phyloP scores from a whole-genome alignment of 1,140 invertebrate species.

The Orius insidiosus region DNA sequence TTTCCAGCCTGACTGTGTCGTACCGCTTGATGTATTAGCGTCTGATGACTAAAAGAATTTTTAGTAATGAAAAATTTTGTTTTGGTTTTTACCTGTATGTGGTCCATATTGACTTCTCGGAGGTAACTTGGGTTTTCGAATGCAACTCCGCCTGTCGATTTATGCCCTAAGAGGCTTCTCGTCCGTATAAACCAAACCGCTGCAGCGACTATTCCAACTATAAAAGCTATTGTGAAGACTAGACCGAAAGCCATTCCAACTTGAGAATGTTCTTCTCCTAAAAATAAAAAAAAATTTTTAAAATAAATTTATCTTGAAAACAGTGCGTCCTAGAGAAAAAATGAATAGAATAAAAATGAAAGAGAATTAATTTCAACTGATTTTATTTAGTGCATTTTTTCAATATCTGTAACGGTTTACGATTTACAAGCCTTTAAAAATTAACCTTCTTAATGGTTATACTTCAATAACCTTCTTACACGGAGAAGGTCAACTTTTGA shows the following conservation, averaged over 20 bases:
- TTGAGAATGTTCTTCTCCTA: slow-evolving; percentile 27
- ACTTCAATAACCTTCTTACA: too few relatives aligned
- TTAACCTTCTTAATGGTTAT: too few relatives aligned
- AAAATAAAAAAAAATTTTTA: slow-evolving; percentile 18
- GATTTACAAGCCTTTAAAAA: too few relatives aligned
- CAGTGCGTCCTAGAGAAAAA: too few relatives aligned
- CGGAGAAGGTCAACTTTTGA: too few relatives aligned
- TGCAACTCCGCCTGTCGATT: slow-evolving; percentile 44
- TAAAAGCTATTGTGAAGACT: slow-evolving; percentile 43
- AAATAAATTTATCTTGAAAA: too few relatives aligned
- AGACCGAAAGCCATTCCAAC: slow-evolving; percentile 45
- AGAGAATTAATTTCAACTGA: too few relatives aligned
- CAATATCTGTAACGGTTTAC: too few relatives aligned
- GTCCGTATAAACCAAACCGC: slow-evolving; percentile 46
- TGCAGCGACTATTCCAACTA: slow-evolving; percentile 39
- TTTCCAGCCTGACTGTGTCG: slow-evolving; percentile 28
- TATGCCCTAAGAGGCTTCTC: slow-evolving; percentile 34
- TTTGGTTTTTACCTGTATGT: slow-evolving; percentile 39
- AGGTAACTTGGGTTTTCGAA: slow-evolving; percentile 76
- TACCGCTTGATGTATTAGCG: neutral
- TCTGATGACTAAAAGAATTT: neutral
- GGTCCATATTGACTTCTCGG: slow-evolving; percentile 52
- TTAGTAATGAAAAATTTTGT: neutral
- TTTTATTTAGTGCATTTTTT: too few relatives aligned
- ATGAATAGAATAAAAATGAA: too few relatives aligned